Percentiles rank a stretch among this genome's conserved stretches.
Conservation (phyloP, 1,140 invertebrate genomes). For the Meloidogyne chitwoodi region DNA sequence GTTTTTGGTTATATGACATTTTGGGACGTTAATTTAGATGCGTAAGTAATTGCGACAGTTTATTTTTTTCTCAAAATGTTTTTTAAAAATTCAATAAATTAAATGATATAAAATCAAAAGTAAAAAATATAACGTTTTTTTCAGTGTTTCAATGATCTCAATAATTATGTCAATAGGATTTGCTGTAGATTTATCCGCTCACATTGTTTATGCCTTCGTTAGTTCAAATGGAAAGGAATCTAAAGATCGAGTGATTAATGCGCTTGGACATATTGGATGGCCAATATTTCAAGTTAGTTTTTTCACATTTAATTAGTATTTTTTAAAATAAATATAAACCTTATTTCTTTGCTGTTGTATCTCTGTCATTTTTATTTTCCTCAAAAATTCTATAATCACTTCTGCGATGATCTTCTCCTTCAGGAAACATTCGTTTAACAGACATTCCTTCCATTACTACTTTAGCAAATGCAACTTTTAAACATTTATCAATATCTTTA, state of each 20-base stretch:
- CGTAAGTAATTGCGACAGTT: constrained; percentile 10
- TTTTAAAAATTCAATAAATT: too few relatives aligned
- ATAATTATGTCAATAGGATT: constrained; percentile 63
- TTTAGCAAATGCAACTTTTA: constrained; percentile 15
- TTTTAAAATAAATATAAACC: not conserved
- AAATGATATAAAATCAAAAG: too few relatives aligned
- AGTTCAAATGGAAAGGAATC: constrained; percentile 52
- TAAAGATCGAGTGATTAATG: constrained; percentile 57
- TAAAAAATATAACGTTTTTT: not conserved
- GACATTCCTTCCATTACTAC: not conserved
- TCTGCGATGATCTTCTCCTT: not conserved
- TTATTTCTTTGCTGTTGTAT: not conserved
- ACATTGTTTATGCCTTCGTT: constrained; percentile 63
- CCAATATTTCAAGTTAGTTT: constrained; percentile 71
- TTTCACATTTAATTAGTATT: not conserved
- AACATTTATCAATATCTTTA: constrained; percentile 1
- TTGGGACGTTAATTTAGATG: constrained; percentile 61
- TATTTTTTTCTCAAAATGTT: not conserved
- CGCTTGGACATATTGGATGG: constrained; percentile 67
- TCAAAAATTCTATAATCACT: not conserved
- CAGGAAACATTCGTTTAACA: not conserved
- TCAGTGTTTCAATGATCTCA: constrained; percentile 59
- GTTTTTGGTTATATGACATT: constrained; percentile 63
- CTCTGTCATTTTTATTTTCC: not conserved
- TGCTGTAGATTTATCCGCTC: constrained; percentile 63